These are phyloP conservation scores for Therioaphis trifolii DNA, from an alignment of 2,888 invertebrate genomes.

Conservation along the genomic window DNA sequence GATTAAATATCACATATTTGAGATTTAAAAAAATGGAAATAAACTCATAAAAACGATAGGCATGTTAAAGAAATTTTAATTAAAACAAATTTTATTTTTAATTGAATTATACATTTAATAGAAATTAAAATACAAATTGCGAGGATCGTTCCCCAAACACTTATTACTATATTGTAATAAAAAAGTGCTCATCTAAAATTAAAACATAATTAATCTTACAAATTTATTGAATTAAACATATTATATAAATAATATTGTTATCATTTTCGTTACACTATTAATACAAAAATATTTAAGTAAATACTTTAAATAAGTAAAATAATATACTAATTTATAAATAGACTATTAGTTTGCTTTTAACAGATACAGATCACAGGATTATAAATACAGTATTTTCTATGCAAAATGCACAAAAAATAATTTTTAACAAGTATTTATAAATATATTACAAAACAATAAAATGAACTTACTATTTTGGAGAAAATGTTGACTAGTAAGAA, in stretches of 20 bases:
- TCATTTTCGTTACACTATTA: conserved; percentile 4
- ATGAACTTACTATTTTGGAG: conserved; percentile 40
- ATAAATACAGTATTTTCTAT: conserved; percentile 24
- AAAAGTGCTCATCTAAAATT: conserved; percentile 38
- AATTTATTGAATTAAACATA: conserved; percentile 13
- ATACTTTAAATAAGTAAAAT: conserved; percentile 41
- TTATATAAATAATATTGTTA: conserved; percentile 33
- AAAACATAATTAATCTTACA: neutral
- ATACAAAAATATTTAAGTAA: conserved; percentile 32
- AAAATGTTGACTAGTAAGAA: conserved; percentile 54
- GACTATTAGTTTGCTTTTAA: conserved; percentile 30
- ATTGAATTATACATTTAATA: conserved; percentile 37
- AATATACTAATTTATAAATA: conserved; percentile 30
- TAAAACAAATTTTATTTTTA: conserved; percentile 16
- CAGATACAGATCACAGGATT: conserved; percentile 57
- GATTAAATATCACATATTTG: neutral
- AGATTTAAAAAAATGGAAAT: neutral
- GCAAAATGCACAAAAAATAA: neutral
- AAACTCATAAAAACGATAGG: neutral
- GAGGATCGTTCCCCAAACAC: conserved; percentile 60
- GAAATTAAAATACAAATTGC: conserved; percentile 54
- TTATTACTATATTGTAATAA: conserved; percentile 47
- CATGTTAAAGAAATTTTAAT: conserved; percentile 21
- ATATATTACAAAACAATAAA: conserved; percentile 48
- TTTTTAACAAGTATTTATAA: conserved; percentile 18